phyloP scores from a whole-genome alignment of 2,888 invertebrate species.

The Octodonta nipae region DNA sequence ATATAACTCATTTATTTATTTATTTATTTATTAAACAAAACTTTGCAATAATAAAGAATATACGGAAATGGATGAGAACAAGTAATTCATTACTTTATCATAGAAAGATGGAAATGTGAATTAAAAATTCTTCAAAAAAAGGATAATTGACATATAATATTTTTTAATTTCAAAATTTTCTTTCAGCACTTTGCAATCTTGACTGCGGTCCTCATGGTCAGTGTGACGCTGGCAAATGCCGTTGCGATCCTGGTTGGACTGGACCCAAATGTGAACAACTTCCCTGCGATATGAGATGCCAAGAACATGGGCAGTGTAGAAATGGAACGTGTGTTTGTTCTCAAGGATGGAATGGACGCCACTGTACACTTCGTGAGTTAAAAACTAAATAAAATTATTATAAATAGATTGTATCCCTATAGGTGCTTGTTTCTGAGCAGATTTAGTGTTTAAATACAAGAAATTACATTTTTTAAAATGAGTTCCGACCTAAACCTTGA shows the following conservation, averaged over 20 bases:
- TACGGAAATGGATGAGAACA: too few species aligned
- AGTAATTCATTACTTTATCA: too few species aligned
- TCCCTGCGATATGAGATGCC: slow-evolving; percentile 83
- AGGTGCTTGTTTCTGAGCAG: neutral
- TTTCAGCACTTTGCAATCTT: slow-evolving; percentile 73
- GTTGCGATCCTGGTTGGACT: slow-evolving; percentile 86
- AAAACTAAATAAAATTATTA: neutral
- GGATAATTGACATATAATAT: too few species aligned
- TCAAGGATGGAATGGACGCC: slow-evolving; percentile 95
- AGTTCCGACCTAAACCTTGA: too few species aligned
- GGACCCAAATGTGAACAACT: slow-evolving; percentile 83
- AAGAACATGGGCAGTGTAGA: slow-evolving; percentile 90
- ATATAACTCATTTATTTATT: too few species aligned
- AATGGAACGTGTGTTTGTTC: slow-evolving; percentile 96
- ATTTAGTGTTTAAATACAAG: neutral
- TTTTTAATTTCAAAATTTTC: slow-evolving; percentile 17
- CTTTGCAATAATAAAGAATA: too few species aligned
- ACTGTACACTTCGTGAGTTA: slow-evolving; percentile 88
- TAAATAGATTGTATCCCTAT: neutral
- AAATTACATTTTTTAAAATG: too few species aligned
- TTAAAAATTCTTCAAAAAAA: too few species aligned
- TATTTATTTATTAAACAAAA: too few species aligned
- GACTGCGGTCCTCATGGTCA: slow-evolving; percentile 90
- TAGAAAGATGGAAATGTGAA: too few species aligned
- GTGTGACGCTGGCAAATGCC: slow-evolving; percentile 82